Percentiles rank a stretch among this genome's conserved stretches.
Conservation (phyloP, 2,797 vertebrate genomes). For the Microctenopoma stevenorrisi region DNA sequence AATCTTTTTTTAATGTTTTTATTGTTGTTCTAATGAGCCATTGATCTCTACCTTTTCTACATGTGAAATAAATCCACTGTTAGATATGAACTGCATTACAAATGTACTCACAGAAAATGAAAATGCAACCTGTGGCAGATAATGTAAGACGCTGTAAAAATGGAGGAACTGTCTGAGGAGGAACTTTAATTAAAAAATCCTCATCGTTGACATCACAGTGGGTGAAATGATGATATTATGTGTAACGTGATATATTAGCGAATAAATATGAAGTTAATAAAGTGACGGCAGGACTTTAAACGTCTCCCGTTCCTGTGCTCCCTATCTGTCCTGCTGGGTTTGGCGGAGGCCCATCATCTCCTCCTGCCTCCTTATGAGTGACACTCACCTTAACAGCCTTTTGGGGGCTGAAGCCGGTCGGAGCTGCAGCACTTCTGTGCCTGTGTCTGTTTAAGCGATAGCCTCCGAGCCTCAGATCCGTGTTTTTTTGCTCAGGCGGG, state of each 20-base stretch:
- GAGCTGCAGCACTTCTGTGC: neutral
- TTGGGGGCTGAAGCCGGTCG: neutral
- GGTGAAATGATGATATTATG: too few relatives aligned
- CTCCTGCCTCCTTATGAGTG: neutral
- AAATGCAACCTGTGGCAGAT: constrained; percentile 39
- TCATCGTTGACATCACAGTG: too few relatives aligned
- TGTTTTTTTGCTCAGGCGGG: constrained; percentile 69
- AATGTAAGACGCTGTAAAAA: constrained; percentile 30
- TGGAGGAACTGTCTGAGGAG: constrained; percentile 26
- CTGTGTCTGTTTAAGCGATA: constrained; percentile 7
- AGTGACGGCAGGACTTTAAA: too few relatives aligned
- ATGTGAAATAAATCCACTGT: constrained; percentile 22
- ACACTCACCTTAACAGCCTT: neutral
- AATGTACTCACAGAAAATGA: constrained; percentile 36
- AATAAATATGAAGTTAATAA: too few relatives aligned
- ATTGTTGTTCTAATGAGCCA: constrained; percentile 6
- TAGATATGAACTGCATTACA: constrained; percentile 47
- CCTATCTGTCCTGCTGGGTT: too few relatives aligned
- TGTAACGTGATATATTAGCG: too few relatives aligned
- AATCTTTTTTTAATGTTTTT: constrained; percentile 12
- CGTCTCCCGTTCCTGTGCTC: too few relatives aligned
- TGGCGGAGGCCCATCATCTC: too few relatives aligned
- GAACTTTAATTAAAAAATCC: constrained; percentile 19
- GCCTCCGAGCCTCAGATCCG: constrained; percentile 26
- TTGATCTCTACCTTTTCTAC: constrained; percentile 8